Evolutionary conservation across 2,113 vertebrate species (phyloP), one percentile per base, ranked within the genome.

Genomic region (Glaucidium brasilianum): DNA sequence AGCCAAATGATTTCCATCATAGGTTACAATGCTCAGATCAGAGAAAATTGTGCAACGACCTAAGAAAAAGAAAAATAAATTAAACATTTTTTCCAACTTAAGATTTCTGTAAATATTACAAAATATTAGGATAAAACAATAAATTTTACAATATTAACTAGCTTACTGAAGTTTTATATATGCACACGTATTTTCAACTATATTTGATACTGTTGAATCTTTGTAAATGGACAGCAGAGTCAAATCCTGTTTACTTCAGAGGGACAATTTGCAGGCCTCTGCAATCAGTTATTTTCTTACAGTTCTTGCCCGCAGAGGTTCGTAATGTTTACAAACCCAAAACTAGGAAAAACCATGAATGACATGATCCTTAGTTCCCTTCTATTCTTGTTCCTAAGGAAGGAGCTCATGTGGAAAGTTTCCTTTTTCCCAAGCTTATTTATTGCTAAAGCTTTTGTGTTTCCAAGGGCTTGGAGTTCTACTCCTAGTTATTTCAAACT

Each of bases 41-140:
- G 99, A 99, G 94, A 99, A 99, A 95, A 99, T 66, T 3, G 99
- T 99, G 95, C 99, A 99, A 63, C 99, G 99, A 98, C 99, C 99
- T 99, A 92, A 15, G 88, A 77, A 55, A 80, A 84, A 73, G 32
- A 76, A 71, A 27, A 50, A 45, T 2, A 82, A 56, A 63, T 18
- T 4, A 49, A 67, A 59, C 18, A 2, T 8, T 83, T 90, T 69
- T 87, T 26, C 10, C 49, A 56, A 41, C 8, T 73, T 27, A 74
- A 18, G 49, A 53, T 63, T 67, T 56, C 2, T 3, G 7, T 25
- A 62, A 66, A 41, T 50, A 41, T 27, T 41, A 67, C 8, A 78
- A 80, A 52, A 77, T 16, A 43, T 3, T 3, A 66, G 72, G 23
- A 47, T 39, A 92, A 80, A 60, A 0, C 9, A 66, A 64, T 32